These are phyloP conservation scores for Priocnemis perturbator DNA, from an alignment of 2,888 invertebrate species.

Conservation along the genomic window DNA sequence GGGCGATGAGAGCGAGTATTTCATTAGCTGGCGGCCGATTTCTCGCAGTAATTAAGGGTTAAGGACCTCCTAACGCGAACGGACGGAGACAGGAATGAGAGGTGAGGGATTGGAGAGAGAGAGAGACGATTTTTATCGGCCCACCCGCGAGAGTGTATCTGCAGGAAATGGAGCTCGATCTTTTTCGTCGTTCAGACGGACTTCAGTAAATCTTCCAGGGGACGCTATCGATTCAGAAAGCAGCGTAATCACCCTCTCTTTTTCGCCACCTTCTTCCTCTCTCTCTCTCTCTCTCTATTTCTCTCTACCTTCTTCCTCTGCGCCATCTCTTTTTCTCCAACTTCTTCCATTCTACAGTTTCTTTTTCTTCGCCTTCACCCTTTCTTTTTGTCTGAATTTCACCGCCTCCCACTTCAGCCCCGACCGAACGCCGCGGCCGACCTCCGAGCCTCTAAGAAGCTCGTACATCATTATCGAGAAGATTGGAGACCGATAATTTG, in stretches of 20 bases:
- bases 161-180: conserved; percentile 3
- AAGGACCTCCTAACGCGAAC: not conserved
- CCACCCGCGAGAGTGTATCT: conserved; percentile 5
- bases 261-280: conserved; percentile 22
- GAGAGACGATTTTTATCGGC: conserved; percentile 32
- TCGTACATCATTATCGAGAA: conserved; percentile 22
- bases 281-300: conserved; percentile 14
- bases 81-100: not conserved
- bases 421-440: not conserved
- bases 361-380: not conserved
- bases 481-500: conserved; percentile 34
- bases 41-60: no score
- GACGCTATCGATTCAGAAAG: conserved; percentile 36
- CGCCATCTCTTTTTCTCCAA: not conserved
- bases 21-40: no score
- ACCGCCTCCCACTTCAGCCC: no score
- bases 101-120: not conserved
- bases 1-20: no score
- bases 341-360: not conserved
- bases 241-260: conserved; percentile 32
- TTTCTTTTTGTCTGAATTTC: no score
- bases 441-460: conserved; percentile 1
- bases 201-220: conserved; percentile 31
- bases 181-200: conserved; percentile 25
- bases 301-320: conserved; percentile 21